Base-by-base conservation (phyloP, 2,888 invertebrate species). In the Euspilapteryx auroguttella region DNA sequence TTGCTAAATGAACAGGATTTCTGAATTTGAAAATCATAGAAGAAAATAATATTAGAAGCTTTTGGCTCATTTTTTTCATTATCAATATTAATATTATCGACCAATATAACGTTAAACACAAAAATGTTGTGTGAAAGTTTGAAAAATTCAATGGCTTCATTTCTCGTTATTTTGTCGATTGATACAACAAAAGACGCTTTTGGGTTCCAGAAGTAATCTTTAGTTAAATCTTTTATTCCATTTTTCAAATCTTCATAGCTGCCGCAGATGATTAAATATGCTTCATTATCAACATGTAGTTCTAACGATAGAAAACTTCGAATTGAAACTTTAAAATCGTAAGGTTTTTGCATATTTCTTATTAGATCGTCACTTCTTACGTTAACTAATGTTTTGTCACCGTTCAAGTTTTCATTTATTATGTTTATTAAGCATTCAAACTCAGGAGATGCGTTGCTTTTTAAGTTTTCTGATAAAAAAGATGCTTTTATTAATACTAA, bases 181-280 rank as follows among this genome's bases (percentile, higher is more conserved):
- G 12, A 20, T 21, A 34, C 4, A n/a, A 34, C 4, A 14, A 36
- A 34, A 12, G 22, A 14, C 11, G 32, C 32, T 27, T 12, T 21
- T 11, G 36, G 34, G 29, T 36, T 36, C 36, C 36, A 36, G 17
- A 25, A 31, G 8, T n/a, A 13, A 21, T 36, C 36, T 20, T 32
- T 34, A 9, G 25, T 11, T 9, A 36, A 20, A 21, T 36, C 27
- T 12, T 27, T 12, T 3, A 36, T 5, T 8, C 32, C 36, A 6
- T 15, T 12, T 12, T 21, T 22, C 7, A 32, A 32, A 25, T 32
- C 31, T 3, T 10, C 12, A 14, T 25, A 14, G 11, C 23, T n/a
- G n/a, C 30, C 30, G 4, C 29, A 26, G 8, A 22, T 11, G 9
- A 36, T 13, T 3, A 32, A 2, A 21, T 36, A 36, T 10, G 17